phyloP scores from a whole-genome alignment of 2,797 vertebrate genomes.

The Tenualosa ilisha region DNA sequence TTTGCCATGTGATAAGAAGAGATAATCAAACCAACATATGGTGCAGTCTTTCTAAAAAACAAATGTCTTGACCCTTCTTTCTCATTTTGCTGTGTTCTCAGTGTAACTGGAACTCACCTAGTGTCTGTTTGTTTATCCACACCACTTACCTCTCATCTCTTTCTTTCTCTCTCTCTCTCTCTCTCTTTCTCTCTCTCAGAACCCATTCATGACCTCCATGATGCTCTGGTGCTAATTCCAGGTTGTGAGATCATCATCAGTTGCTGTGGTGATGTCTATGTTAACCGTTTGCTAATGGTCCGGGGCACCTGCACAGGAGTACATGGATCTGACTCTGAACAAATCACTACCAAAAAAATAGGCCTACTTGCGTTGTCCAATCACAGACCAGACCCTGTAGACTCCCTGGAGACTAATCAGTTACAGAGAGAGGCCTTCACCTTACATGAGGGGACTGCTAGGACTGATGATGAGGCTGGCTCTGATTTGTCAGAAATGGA shows the following conservation, averaged over 20 bases:
- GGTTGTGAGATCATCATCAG: slow-evolving; percentile 64
- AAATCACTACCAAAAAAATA: neutral
- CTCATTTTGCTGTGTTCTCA: no score
- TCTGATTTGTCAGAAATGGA: neutral
- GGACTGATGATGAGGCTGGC: neutral
- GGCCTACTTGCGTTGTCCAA: neutral
- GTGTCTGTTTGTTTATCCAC: neutral
- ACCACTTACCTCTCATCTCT: neutral
- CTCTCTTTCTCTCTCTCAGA: slow-evolving; percentile 3
- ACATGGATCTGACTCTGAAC: neutral
- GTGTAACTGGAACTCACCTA: no score
- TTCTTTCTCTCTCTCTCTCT: neutral
- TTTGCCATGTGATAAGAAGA: no score
- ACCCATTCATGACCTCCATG: slow-evolving; percentile 61
- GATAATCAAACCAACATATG: no score
- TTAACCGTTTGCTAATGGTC: slow-evolving; percentile 56
- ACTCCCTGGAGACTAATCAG: neutral
- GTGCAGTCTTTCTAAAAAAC: no score
- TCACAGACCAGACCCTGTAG: neutral
- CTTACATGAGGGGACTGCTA: neutral
- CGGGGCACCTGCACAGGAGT: slow-evolving; percentile 7
- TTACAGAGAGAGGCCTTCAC: neutral
- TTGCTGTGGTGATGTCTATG: slow-evolving; percentile 64
- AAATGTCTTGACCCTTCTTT: no score
- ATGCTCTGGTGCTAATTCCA: slow-evolving; percentile 58